Conservation (phyloP, 2,797 vertebrate genomes). For the Karalla daura region DNA sequence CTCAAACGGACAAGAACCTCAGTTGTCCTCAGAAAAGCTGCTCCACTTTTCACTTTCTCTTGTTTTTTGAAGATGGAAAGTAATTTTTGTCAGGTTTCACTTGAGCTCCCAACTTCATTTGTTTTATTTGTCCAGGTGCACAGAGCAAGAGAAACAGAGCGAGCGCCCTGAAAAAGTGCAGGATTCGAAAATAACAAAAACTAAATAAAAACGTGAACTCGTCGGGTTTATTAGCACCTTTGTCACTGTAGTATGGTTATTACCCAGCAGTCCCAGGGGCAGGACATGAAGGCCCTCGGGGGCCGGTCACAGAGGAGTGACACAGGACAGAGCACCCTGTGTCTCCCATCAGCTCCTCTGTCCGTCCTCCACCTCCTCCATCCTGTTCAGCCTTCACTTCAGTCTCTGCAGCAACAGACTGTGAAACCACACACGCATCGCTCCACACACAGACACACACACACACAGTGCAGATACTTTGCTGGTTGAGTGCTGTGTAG, state of each 20-base stretch:
- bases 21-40: not conserved
- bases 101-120: not conserved
- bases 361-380: constrained; percentile 79
- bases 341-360: constrained; percentile 79
- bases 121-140: constrained; percentile 7
- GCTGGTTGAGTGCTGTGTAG: constrained; percentile 13
- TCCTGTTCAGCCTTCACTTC: constrained; percentile 81
- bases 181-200: constrained; percentile 20
- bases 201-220: too few species aligned
- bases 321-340: constrained; percentile 61
- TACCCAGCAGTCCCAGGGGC: constrained; percentile 76
- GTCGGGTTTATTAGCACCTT: too few species aligned
- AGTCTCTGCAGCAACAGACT: constrained; percentile 77
- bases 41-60: not conserved
- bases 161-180: not conserved
- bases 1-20: not conserved
- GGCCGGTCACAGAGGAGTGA: constrained; percentile 75
- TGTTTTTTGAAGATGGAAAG: not conserved
- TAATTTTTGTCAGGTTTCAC: not conserved
- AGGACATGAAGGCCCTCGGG: constrained; percentile 83
- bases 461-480: not conserved
- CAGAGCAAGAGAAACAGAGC: not conserved
- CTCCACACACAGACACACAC: constrained; percentile 1
- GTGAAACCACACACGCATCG: constrained; percentile 49
- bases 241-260: not conserved